These are phyloP conservation scores for Chondrilla cf. caribensis DNA, from an alignment of 37 sponge, comb jelly and placozoan genomes.

Conservation along the genomic window DNA sequence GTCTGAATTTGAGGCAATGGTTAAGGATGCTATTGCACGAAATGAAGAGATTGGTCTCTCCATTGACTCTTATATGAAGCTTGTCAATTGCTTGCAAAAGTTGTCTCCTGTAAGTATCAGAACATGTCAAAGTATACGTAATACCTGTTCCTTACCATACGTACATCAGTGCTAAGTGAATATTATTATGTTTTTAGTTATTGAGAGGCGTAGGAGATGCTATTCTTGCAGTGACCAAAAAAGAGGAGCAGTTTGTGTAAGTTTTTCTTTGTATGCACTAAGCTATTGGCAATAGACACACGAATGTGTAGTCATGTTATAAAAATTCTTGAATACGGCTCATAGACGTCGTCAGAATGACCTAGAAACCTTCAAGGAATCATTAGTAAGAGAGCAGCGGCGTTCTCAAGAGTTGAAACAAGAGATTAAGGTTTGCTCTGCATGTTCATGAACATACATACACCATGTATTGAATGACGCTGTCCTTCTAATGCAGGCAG, in stretches of 20 bases:
- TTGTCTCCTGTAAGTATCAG: neutral
- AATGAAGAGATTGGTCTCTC: neutral
- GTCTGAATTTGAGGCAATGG: neutral
- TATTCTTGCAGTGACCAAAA: neutral
- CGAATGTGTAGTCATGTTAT: too few relatives aligned
- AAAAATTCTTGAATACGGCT: too few relatives aligned
- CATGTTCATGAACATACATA: too few relatives aligned
- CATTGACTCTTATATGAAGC: neutral
- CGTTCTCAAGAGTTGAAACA: neutral
- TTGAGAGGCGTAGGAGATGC: neutral
- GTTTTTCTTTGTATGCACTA: neutral
- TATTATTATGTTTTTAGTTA: neutral
- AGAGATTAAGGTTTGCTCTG: neutral
- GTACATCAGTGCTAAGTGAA: too few relatives aligned
- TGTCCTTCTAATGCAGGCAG: neutral
- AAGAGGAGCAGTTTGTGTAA: conserved; percentile 4
- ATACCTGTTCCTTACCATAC: too few relatives aligned
- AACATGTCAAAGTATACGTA: too few relatives aligned
- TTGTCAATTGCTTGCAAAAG: neutral
- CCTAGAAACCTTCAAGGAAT: neutral
- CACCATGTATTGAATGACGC: too few relatives aligned
- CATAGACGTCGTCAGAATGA: neutral
- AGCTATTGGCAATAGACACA: too few relatives aligned
- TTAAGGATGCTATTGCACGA: neutral
- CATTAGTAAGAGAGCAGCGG: neutral